Evolutionary conservation across 2,797 vertebrate genomes (phyloP).

Genomic region (Hydrolagus colliei): DNA sequence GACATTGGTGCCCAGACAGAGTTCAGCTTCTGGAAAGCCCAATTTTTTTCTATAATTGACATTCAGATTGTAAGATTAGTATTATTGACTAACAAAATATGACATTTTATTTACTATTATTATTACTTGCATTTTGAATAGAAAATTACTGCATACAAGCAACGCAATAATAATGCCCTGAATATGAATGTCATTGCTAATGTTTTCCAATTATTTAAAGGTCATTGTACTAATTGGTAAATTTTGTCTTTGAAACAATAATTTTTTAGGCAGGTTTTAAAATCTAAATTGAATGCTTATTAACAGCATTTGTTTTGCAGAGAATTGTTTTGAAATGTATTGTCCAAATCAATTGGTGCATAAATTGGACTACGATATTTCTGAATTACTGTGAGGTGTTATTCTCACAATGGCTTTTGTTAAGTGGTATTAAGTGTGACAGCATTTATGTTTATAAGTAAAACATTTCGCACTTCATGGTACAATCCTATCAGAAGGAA

Average conservation of each 20-base stretch:
- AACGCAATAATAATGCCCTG: too few species aligned
- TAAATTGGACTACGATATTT: neutral
- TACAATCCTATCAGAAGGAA: neutral
- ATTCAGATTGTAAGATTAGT: neutral
- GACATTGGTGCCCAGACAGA: too few species aligned
- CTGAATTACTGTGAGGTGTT: neutral
- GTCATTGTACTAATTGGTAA: neutral
- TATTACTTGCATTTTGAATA: neutral
- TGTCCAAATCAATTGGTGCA: neutral
- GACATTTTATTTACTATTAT: neutral
- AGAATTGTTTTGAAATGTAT: neutral
- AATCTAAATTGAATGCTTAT: neutral
- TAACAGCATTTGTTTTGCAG: neutral
- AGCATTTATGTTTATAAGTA: neutral
- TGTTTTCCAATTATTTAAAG: too few species aligned
- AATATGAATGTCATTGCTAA: too few species aligned
- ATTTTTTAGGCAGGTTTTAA: neutral
- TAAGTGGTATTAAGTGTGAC: neutral
- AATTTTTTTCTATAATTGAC: neutral
- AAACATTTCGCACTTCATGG: neutral
- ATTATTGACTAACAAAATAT: neutral
- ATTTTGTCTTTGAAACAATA: neutral
- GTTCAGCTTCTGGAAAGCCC: neutral
- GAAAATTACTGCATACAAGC: neutral
- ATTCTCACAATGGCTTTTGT: neutral